phyloP scores from a whole-genome alignment of 2,888 invertebrate genomes.

The Magallana nippona region DNA sequence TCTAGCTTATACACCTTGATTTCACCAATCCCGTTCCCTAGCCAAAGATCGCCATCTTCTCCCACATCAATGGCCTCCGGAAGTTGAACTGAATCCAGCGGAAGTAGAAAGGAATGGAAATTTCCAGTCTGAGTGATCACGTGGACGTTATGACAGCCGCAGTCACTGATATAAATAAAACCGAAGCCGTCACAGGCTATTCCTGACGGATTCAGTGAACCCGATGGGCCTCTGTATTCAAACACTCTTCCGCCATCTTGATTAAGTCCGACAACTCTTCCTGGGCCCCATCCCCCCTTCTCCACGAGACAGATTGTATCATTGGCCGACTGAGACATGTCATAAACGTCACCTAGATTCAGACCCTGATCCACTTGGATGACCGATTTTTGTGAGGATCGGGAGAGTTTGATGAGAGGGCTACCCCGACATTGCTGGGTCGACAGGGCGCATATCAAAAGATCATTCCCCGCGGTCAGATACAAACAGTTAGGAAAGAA shows the following conservation, averaged over 20 bases:
- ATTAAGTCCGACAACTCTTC: constrained; percentile 8
- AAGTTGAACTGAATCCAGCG: background rate
- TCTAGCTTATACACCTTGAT: constrained; percentile 17
- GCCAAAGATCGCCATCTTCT: constrained; percentile 14
- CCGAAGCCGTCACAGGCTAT: constrained; percentile 29
- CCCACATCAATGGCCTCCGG: constrained; percentile 37
- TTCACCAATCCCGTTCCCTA: constrained; percentile 35
- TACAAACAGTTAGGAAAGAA: constrained; percentile 9
- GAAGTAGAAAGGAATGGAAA: constrained; percentile 20
- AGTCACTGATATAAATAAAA: constrained; percentile 36
- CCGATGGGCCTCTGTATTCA: constrained; percentile 20
- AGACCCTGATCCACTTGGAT: background rate
- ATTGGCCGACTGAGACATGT: constrained; percentile 19
- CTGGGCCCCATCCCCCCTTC: constrained; percentile 39
- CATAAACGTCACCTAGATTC: constrained; percentile 20
- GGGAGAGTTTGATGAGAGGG: background rate
- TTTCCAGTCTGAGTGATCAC: constrained; percentile 6
- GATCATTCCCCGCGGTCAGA: background rate
- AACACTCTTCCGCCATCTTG: background rate
- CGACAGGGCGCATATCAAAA: background rate
- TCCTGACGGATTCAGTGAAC: constrained; percentile 33
- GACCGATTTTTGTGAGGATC: background rate
- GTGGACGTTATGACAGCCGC: constrained; percentile 19
- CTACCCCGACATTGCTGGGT: background rate
- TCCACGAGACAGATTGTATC: constrained; percentile 31